A percentile compares a stretch with the other conserved stretches of the same genome.
These are phyloP conservation scores for Vicugna pacos DNA, from an alignment of 2,113 vertebrate genomes.

Conservation along the genomic window DNA sequence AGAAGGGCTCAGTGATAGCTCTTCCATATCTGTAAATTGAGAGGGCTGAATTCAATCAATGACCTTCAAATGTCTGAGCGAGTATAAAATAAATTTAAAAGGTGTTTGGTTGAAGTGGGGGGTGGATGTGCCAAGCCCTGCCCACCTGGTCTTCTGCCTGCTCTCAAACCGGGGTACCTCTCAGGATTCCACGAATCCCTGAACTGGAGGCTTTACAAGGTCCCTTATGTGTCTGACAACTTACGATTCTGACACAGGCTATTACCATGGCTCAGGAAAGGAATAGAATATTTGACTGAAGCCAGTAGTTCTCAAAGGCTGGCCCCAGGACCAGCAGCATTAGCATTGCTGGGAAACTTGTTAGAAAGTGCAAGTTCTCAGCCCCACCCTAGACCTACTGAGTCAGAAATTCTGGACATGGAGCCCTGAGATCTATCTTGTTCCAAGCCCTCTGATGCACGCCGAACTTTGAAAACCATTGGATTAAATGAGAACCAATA, in stretches of 20 bases:
- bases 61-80: not conserved
- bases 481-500: not conserved
- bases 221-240: not conserved
- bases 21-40: not conserved
- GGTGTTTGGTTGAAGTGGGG: not conserved
- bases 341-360: not conserved
- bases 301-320: not conserved
- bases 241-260: not conserved
- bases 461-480: not conserved
- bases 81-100: not conserved
- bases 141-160: not conserved
- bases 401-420: not conserved
- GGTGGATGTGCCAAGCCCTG: not conserved
- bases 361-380: not conserved
- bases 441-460: not conserved
- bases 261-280: not conserved
- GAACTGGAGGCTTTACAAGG: not conserved
- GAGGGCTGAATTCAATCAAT: not conserved
- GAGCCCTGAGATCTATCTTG: not conserved
- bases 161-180: rapidly evolving
- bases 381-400: not conserved
- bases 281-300: not conserved
- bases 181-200: not conserved
- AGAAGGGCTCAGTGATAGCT: rapidly evolving
- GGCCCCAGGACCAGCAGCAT: not conserved